A percentile compares a stretch with the other conserved stretches of the same genome.
phyloP scores from a whole-genome alignment of 2,113 vertebrate genomes.

The Nothocercus julius region DNA sequence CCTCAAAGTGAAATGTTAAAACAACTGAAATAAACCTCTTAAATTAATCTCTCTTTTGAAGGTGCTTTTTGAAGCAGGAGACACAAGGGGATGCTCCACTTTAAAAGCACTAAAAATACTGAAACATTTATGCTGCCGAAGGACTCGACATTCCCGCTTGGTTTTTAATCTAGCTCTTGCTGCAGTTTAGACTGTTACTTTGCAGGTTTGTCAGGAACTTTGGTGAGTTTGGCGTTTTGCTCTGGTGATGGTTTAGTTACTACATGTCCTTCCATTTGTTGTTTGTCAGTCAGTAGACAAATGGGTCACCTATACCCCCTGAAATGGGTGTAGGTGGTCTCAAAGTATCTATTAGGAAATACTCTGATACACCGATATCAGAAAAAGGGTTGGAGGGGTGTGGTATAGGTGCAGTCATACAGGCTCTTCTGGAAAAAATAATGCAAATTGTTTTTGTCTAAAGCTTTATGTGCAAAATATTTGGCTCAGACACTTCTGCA shows the following conservation, averaged over 20 bases:
- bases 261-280: not conserved
- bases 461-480: not conserved
- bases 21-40: slow-evolving; percentile 13
- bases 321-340: not conserved
- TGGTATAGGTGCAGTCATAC: not conserved
- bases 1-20: not conserved
- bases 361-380: not conserved
- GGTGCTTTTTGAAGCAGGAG: slow-evolving; percentile 1
- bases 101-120: not conserved
- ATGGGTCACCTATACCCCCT: not conserved
- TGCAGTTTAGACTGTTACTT: not conserved
- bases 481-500: not conserved
- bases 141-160: not conserved
- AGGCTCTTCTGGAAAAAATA: not conserved
- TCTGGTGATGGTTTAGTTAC: not conserved
- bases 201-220: not conserved
- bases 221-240: not conserved
- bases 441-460: not conserved
- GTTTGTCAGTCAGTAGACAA: not conserved
- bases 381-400: not conserved
- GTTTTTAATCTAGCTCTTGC: not conserved
- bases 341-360: not conserved
- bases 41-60: not conserved
- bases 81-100: not conserved
- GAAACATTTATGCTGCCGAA: not conserved